Base-by-base conservation (phyloP, 1,140 invertebrate species). In the Orius insidiosus region DNA sequence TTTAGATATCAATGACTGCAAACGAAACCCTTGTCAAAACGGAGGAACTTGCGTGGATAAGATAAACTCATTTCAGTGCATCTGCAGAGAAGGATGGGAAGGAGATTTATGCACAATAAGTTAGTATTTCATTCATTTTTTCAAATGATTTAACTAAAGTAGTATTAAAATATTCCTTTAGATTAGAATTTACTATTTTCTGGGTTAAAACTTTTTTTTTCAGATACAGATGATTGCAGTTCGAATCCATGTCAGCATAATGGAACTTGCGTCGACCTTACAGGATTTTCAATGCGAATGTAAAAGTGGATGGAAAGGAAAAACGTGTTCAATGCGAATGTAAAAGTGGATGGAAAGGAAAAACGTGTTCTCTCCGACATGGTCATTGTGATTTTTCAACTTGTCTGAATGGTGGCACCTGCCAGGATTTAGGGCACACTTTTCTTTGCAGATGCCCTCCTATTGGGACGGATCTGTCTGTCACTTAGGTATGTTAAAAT, bases 141-240 rank as follows among this genome's bases (percentile, higher is more conserved):
- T n/a, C n/a, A n/a, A n/a, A n/a, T n/a, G n/a, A n/a, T n/a, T n/a
- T n/a, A n/a, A n/a, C n/a, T n/a, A n/a, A n/a, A n/a, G n/a, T n/a
- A n/a, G n/a, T n/a, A n/a, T n/a, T n/a, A n/a, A n/a, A n/a, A n/a
- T n/a, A n/a, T n/a, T n/a, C n/a, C n/a, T n/a, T n/a, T n/a, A n/a
- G n/a, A n/a, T n/a, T n/a, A n/a, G n/a, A n/a, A n/a, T n/a, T n/a
- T n/a, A n/a, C n/a, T n/a, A n/a, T n/a, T n/a, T n/a, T n/a, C n/a
- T 11, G 7, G 6, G 11, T 45, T 2, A 36, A 13, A n/a, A 13
- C 24, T 5, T 47, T 49, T n/a, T 14, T 52, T 62, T 66, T 24
- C 63, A 78, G 82, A 89, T 59, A 76, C 85, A 13, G 74, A 92
- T 60, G 86, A 90, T 56, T 89, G 85, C 59, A 65, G 64, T 43